Evolutionary conservation across 2,888 invertebrate genomes (phyloP).

Genomic region (Drosophila macrothrix): DNA sequence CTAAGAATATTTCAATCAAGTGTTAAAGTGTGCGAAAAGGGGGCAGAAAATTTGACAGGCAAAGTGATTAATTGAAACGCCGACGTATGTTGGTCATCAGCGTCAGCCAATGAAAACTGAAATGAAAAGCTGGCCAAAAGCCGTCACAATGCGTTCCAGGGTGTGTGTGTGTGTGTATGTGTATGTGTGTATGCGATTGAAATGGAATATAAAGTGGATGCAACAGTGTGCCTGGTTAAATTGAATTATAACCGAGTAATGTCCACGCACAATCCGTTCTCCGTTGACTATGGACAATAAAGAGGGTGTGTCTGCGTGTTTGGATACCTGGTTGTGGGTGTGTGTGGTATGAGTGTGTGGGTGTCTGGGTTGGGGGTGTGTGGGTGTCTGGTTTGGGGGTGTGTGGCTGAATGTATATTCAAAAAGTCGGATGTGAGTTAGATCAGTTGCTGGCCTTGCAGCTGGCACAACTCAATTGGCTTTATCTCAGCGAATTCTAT

Average conservation of each 20-base stretch:
- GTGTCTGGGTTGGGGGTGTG: neutral
- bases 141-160: constrained; percentile 13
- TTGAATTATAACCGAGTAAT: constrained; percentile 71
- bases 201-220: constrained; percentile 2
- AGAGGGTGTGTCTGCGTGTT: neutral
- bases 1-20: constrained; percentile 13
- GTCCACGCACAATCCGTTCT: constrained; percentile 35
- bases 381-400: neutral
- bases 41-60: neutral
- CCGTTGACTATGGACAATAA: constrained; percentile 8
- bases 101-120: constrained; percentile 52
- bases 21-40: constrained; percentile 6
- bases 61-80: constrained; percentile 67
- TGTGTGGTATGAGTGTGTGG: neutral
- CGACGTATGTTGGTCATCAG: constrained; percentile 61
- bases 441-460: constrained; percentile 14
- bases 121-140: constrained; percentile 49
- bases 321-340: neutral
- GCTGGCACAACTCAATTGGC: constrained; percentile 29
- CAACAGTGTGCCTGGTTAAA: constrained; percentile 39
- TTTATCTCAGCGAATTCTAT: constrained; percentile 30
- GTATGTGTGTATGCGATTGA: constrained; percentile 10
- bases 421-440: constrained; percentile 27
- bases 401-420: neutral
- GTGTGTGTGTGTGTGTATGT: constrained; percentile 2